Percentiles rank a stretch among this genome's conserved stretches.
phyloP scores from a whole-genome alignment of 2,888 invertebrate species.

The Smittia sp. region DNA sequence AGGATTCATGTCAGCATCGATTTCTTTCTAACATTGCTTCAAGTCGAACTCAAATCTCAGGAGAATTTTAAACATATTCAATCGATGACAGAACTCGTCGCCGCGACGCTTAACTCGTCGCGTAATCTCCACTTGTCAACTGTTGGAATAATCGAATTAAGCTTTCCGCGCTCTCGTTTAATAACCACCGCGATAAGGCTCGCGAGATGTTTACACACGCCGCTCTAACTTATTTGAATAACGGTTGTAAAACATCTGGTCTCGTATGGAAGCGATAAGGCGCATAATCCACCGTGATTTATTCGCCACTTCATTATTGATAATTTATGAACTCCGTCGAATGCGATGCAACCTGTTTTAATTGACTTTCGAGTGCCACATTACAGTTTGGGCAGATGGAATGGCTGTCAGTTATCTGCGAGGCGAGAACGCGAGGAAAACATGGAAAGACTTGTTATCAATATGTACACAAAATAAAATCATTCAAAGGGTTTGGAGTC shows the following conservation, averaged over 20 bases:
- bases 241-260: conserved; percentile 7
- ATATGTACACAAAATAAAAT: no score
- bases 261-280: neutral
- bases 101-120: neutral
- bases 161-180: neutral
- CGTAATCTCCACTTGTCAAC: neutral
- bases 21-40: no score
- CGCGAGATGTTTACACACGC: no score
- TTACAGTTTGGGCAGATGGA: neutral
- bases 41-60: no score
- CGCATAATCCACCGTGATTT: neutral
- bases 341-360: neutral
- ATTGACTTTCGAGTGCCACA: neutral
- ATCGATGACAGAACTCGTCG: neutral
- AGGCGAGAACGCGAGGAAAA: no score
- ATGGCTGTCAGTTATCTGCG: neutral
- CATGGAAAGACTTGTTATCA: no score
- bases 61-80: no score
- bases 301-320: neutral
- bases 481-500: no score
- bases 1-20: no score
- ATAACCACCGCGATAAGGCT: neutral
- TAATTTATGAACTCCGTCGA: neutral
- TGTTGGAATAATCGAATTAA: neutral
- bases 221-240: neutral